phyloP scores from a whole-genome alignment of 1,140 invertebrate species.

The Drosophila mauritiana region DNA sequence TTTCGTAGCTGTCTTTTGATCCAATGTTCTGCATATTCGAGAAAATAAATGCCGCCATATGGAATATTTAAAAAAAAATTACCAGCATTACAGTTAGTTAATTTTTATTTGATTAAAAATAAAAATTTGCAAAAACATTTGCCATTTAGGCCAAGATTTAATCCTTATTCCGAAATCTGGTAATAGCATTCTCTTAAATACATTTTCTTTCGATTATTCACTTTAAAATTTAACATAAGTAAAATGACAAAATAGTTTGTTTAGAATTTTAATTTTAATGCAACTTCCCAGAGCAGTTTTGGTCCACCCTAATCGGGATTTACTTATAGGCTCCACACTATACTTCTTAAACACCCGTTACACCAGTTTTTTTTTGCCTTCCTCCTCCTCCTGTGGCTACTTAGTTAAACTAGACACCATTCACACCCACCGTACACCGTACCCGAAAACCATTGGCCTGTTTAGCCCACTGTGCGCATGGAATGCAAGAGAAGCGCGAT shows the following conservation, averaged over 20 bases:
- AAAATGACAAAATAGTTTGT: too few relatives aligned
- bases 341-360: constrained; percentile 5
- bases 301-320: neutral
- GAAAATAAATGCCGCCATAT: constrained; percentile 3
- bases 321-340: constrained; percentile 10
- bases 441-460: constrained; percentile 49
- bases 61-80: constrained; percentile 5
- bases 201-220: too few relatives aligned
- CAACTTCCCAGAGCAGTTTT: neutral
- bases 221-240: too few relatives aligned
- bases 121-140: neutral
- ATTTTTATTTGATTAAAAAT: neutral
- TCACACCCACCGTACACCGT: constrained; percentile 36
- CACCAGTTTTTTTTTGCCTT: constrained; percentile 4
- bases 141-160: too few relatives aligned
- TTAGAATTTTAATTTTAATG: neutral
- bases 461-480: constrained; percentile 66
- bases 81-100: neutral
- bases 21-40: constrained; percentile 46
- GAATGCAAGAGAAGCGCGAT: constrained; percentile 64
- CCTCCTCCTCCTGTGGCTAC: constrained; percentile 1
- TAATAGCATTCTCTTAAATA: too few relatives aligned
- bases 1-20: constrained; percentile 57
- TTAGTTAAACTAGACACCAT: constrained; percentile 41
- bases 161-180: too few relatives aligned